Base-by-base conservation (phyloP, 2,888 invertebrate species). In the Vanessa cardui region DNA sequence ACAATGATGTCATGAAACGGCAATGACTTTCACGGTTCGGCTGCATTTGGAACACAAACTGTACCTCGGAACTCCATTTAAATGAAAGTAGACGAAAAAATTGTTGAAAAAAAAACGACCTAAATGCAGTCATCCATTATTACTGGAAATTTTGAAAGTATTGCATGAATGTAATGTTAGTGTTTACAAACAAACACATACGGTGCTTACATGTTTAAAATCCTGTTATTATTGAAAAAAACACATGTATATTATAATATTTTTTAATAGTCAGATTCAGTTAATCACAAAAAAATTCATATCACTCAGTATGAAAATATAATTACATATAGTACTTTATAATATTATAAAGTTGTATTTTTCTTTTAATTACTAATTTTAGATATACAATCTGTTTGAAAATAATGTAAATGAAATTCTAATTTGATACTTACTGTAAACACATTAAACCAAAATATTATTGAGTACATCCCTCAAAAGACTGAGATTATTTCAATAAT, bases 11-110 rank as follows among this genome's bases (percentile, higher is more conserved):
- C 92, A 92, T 86, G 81, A 77, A 83, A 84, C 86, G 90, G 87
- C 90, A 89, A 87, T 90, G 91, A 91, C 92, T 92, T 92, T 92
- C 92, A 92, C 90, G 92, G 92, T 92, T 92, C 89, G 90, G 85
- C 82, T 90, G 87, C 85, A 91, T 90, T 89, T 87, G 77, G 91
- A 89, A 85, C 90, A 85, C 83, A 83, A 89, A 90, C 89, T 87
- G 90, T 90, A 90, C 86, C 85, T 87, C 78, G 78, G 77, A 80
- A 79, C 80, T 81, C 80, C 80, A 83, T 85, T 86, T 85, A 80
- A 85, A 88, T 88, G 92, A 91, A 92, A 90, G 90, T 87, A 83
- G 81, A 76, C 81, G 73, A 88, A 90, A 87, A 87, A 39, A 83
- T 81, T 78, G 70, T 76, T 79, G 82, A 85, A 84, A 83, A 73